These are phyloP conservation scores for Ennomos quercinarius DNA, from an alignment of 2,888 invertebrate genomes.

Conservation along the genomic window DNA sequence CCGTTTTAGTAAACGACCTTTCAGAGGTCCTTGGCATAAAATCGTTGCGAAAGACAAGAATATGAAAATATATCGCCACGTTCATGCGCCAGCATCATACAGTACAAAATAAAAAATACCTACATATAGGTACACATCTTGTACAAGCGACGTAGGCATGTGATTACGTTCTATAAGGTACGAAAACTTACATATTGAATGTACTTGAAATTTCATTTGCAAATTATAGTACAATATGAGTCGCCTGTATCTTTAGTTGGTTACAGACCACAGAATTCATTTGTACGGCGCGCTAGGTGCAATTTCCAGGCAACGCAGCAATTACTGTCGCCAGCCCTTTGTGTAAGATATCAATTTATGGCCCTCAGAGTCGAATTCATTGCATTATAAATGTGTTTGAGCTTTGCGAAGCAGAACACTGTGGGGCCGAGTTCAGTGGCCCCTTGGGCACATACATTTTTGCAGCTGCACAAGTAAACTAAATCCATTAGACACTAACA, in stretches of 20 bases:
- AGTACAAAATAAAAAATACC: constrained; percentile 43
- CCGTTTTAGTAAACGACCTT: constrained; percentile 80
- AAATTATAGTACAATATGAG: constrained; percentile 6
- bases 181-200: constrained; percentile 7
- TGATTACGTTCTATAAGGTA: constrained; percentile 15
- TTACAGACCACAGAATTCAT: constrained; percentile 62
- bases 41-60: constrained; percentile 70
- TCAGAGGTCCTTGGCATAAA: constrained; percentile 77
- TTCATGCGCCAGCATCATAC: constrained; percentile 30
- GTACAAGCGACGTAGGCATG: constrained; percentile 9
- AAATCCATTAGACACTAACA: not conserved
- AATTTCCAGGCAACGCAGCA: constrained; percentile 61
- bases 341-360: constrained; percentile 65
- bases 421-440: constrained; percentile 44
- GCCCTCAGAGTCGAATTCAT: constrained; percentile 46
- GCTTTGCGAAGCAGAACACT: constrained; percentile 46
- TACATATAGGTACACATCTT: constrained; percentile 11
- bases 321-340: constrained; percentile 69
- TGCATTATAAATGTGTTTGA: constrained; percentile 43
- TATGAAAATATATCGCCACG: constrained; percentile 64
- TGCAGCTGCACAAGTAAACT: constrained; percentile 23
- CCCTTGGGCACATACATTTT: constrained; percentile 45
- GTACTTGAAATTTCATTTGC: constrained; percentile 11
- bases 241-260: constrained; percentile 54
- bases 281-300: constrained; percentile 56